A percentile compares a stretch with the other conserved stretches of the same genome.
phyloP scores from a whole-genome alignment of 2,113 vertebrate genomes.

The Chrysochloris asiatica region DNA sequence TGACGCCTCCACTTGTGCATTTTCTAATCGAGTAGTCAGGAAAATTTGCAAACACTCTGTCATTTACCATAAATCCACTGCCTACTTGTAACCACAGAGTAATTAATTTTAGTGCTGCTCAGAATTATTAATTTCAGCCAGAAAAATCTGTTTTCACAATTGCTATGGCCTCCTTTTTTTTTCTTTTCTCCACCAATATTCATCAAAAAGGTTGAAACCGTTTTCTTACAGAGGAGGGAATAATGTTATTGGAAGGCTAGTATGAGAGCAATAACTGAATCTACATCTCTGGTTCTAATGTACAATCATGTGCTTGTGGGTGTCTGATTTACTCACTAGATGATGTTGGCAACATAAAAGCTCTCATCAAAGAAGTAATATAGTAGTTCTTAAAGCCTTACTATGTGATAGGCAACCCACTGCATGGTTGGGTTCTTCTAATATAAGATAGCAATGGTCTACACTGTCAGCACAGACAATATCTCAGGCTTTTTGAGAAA shows the following conservation, averaged over 20 bases:
- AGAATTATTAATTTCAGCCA: slow-evolving; percentile 85
- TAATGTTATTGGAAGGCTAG: slow-evolving; percentile 29
- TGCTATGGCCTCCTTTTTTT: slow-evolving; percentile 32
- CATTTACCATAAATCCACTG: slow-evolving; percentile 90
- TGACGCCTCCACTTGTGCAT: slow-evolving; percentile 84
- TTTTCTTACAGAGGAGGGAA: slow-evolving; percentile 54
- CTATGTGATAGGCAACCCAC: not conserved
- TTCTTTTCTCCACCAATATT: slow-evolving; percentile 44
- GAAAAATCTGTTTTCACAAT: slow-evolving; percentile 72
- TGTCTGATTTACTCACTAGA: slow-evolving; percentile 45
- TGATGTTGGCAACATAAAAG: slow-evolving; percentile 48
- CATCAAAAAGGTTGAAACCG: slow-evolving; percentile 55
- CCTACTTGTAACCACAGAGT: slow-evolving; percentile 84
- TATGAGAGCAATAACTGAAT: slow-evolving; percentile 49
- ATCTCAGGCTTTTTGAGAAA: slow-evolving; percentile 61
- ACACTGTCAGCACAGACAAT: slow-evolving; percentile 57
- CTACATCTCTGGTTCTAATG: slow-evolving; percentile 61
- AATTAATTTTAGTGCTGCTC: slow-evolving; percentile 86
- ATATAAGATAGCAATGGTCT: slow-evolving; percentile 39
- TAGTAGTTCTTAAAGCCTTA: slow-evolving; percentile 48
- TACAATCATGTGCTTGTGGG: slow-evolving; percentile 44
- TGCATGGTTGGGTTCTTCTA: slow-evolving; percentile 49
- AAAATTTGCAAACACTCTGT: slow-evolving; percentile 88
- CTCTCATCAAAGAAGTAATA: slow-evolving; percentile 42
- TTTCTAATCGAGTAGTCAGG: slow-evolving; percentile 87